Base-by-base conservation (phyloP, 1,140 invertebrate genomes). In the Drosophila ficusphila region DNA sequence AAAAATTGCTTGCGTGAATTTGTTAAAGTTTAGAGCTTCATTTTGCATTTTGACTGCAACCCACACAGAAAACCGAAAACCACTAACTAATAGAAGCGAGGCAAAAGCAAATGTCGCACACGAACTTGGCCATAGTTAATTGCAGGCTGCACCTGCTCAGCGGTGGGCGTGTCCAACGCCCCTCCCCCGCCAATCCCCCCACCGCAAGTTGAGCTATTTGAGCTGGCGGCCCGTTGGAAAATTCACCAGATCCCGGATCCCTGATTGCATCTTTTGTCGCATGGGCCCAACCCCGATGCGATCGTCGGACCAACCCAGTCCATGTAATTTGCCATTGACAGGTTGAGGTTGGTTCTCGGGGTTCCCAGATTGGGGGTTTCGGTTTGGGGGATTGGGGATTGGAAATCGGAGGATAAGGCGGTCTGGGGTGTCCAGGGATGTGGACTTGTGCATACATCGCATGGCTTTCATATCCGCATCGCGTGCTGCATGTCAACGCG, bases 401-500 rank as follows among this genome's bases (percentile, higher is more conserved):
- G 19, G 57, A n/a, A n/a, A n/a, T n/a, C n/a, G n/a, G n/a, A n/a
- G n/a, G n/a, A n/a, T n/a, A n/a, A n/a, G n/a, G n/a, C n/a, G n/a
- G n/a, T n/a, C n/a, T n/a, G 27, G 1, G 41, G 41, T 9, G 27
- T 47, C 25, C 44, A 36, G 31, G 57, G 16, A 51, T 31, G 29
- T 21, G 19, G 29, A 41, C 31, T 46, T 41, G 27, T 41, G 42
- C 41, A 57, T 48, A 64, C 31, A 65, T 44, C 19, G 46, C 67
- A 78, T 65, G 34, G 51, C 44, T 51, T 38, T 60, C 74, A 76
- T 81, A 69, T 88, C 73, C 79, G 77, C 73, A 82, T 88, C 82
- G 82, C 82, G 82, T 88, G 82, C 83, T 57, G 82, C 82, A 88
- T 88, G 82, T 88, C 82, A 89, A 89, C 82, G 82, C 82, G 83